Base-by-base conservation (phyloP, 2,797 vertebrate species). In the Phyllotis vaccarum region DNA sequence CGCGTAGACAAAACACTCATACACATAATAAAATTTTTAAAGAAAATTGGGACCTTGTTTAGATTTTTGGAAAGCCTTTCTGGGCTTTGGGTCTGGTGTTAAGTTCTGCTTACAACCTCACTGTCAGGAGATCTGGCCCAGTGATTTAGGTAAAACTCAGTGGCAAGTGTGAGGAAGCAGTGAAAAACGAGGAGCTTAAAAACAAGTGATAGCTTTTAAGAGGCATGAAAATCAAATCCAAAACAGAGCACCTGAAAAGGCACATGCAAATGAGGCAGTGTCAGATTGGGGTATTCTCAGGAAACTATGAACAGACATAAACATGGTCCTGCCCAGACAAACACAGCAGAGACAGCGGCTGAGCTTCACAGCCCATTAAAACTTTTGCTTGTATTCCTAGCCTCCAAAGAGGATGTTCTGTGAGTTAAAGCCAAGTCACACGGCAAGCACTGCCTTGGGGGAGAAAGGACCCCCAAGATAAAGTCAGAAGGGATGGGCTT, bases 221-320 rank as follows among this genome's bases (percentile, higher is more conserved):
- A 91, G 40, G 16, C 7, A 89, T 96, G 94, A 29, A 96, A 97
- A 95, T 89, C 60, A 94, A 17, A 49, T 21, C n/a, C 22, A 56
- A 90, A 97, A 94, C 2, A 96, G 2, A 95, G 21, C 5, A 78
- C 52, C 31, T 46, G 21, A 34, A 90, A 92, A 87, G 21, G 40
- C 21, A 95, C 7, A 7, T 87, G 75, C 75, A 95, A 94, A 92
- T 85, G 80, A 95, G 22, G 60, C 21, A 80, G 0, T 81, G 60
- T 93, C 74, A 92, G 85, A 74, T 86, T 43, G 86, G 31, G 70
- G n/a, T 40, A 27, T 68, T 56, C 29, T 66, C 21, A 3, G 52
- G 70, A 80, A 95, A 95, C 52, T 75, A 37, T 19, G 24, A 78
- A 29, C 29, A 75, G 43, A 94, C 22, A n/a, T 49, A 90, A 74